phyloP scores from a whole-genome alignment of 2,888 invertebrate genomes.

The Dendrolimus pini region DNA sequence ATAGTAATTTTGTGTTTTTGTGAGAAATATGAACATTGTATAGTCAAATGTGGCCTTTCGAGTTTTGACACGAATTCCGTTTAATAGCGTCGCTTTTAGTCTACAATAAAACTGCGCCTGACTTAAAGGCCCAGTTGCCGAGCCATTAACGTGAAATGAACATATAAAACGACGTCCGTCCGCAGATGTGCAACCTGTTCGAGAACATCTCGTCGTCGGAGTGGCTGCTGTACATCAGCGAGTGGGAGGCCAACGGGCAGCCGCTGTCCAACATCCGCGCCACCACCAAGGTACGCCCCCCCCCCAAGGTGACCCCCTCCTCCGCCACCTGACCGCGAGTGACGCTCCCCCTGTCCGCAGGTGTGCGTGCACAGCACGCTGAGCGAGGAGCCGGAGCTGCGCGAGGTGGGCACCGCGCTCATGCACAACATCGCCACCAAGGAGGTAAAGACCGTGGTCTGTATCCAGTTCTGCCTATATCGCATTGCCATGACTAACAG shows the following conservation, averaged over 20 bases:
- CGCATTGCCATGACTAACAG: not conserved
- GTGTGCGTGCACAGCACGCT: constrained; percentile 91
- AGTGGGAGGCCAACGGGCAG: constrained; percentile 88
- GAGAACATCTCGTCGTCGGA: constrained; percentile 92
- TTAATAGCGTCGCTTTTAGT: too few species aligned
- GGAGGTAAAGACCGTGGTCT: constrained; percentile 98
- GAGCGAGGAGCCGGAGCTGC: constrained; percentile 81
- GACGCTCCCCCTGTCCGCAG: constrained; percentile 38
- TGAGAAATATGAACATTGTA: too few species aligned
- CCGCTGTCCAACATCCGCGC: constrained; percentile 91
- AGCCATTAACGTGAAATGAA: too few species aligned
- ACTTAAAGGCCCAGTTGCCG: too few species aligned
- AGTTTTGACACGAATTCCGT: too few species aligned
- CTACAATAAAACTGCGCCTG: too few species aligned
- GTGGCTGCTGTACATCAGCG: constrained; percentile 95
- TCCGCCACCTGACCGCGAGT: too few species aligned
- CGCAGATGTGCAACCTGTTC: constrained; percentile 92
- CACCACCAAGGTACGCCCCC: constrained; percentile 88
- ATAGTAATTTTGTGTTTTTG: too few species aligned
- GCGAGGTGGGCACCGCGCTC: constrained; percentile 89
- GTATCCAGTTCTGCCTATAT: constrained; percentile 71
- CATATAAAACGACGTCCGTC: constrained; percentile 5
- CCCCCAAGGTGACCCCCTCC: too few species aligned
- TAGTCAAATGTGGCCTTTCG: too few species aligned
- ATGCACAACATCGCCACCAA: constrained; percentile 94